Conservation (phyloP, 2,113 vertebrate species). For the Protobothrops flavoviridis region DNA sequence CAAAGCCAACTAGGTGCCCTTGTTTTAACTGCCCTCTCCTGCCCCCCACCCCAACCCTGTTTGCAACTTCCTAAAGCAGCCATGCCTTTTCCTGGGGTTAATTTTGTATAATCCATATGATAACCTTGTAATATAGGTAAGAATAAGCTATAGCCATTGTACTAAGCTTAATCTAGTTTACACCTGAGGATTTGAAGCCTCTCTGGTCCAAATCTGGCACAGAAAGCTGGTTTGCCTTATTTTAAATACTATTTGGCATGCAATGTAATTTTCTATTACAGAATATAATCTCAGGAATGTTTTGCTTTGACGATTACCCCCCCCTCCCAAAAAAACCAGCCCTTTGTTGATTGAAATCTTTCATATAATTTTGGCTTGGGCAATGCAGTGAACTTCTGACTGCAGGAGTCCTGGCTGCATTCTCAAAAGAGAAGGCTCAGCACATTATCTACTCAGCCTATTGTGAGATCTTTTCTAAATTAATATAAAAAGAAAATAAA, state of each 20-base stretch:
- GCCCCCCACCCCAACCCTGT: background rate
- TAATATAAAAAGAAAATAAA: conserved; percentile 55
- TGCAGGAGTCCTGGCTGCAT: conserved; percentile 1
- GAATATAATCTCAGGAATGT: background rate
- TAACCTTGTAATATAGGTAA: background rate
- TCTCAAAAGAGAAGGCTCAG: conserved; percentile 39
- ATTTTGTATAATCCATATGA: background rate
- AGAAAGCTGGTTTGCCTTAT: background rate
- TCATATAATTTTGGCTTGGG: conserved; percentile 33
- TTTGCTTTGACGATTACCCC: background rate
- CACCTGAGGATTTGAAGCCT: background rate
- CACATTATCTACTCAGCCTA: conserved; percentile 53
- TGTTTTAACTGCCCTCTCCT: background rate
- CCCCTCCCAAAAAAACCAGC: background rate
- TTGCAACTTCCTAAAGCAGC: background rate
- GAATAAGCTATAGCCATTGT: background rate
- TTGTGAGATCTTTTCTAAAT: conserved; percentile 52
- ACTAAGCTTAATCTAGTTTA: background rate
- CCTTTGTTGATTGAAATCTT: background rate
- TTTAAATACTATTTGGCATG: background rate
- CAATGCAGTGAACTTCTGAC: conserved; percentile 52
- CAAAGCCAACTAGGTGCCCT: background rate
- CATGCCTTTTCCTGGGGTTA: background rate
- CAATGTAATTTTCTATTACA: background rate
- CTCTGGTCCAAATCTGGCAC: background rate